Evolutionary conservation across 2,113 vertebrate species (phyloP), one percentile per base, ranked within the genome.

Genomic region (Proterorhinus semilunaris): DNA sequence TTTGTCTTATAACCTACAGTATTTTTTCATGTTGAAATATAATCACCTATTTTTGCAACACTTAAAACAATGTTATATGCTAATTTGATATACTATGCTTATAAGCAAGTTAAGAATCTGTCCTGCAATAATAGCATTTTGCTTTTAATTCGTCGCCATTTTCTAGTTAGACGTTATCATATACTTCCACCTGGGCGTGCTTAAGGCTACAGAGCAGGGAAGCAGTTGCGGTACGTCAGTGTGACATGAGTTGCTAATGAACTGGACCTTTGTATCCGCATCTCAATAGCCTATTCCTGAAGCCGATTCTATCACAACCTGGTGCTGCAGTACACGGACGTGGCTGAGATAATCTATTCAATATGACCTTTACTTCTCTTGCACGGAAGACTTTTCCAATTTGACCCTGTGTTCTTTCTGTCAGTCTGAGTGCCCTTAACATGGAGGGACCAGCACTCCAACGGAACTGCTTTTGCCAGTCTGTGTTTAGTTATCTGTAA

Each of bases 221-320:
- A 77, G 74, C 66, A 48, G 17, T 27, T 72, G 76, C 64, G 66
- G 69, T 76, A 72, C 61, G 68, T 87, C 76, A 69, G 62, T 44
- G n/a, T 73, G 74, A 73, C 75, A 85, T 62, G 65, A 64, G 72
- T 64, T 74, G 66, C 81, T 89, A 83, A 87, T 81, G 79, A 88
- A 86, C 74, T 74, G 62, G 76, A 83, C 81, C 74, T 82, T 80
- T 84, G 72, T 78, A 69, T 85, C 69, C 65, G 64, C 44, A 52
- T 59, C 72, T 81, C 68, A 72, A 67, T 52, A 64, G 71, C 48
- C 62, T 83, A 78, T 89, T 89, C 62, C 62, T 74, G 78, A 84
- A 85, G 69, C 46, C 47, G 69, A 82, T 81, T 75, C 51, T 78
- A 80, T 86, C 76, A 45, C 75, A 79, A 78, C 72, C 61, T 69